These are phyloP conservation scores for Leptopilina boulardi DNA, from an alignment of 1,140 invertebrate genomes.

Conservation along the genomic window DNA sequence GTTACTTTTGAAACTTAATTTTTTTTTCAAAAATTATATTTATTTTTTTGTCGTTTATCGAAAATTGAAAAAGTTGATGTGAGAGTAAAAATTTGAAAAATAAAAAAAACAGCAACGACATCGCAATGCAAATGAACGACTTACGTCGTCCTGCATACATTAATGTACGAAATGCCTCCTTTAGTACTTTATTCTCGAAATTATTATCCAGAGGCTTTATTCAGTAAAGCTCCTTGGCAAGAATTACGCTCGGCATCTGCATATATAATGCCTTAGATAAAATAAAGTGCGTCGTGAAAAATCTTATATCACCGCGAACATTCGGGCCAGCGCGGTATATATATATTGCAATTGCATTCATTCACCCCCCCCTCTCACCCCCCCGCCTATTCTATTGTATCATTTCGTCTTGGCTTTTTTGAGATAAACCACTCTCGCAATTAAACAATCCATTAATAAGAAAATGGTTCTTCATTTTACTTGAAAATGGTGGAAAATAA, in stretches of 20 bases:
- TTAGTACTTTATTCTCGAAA: constrained; percentile 44
- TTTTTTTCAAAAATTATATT: not conserved
- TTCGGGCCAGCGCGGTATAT: not conserved
- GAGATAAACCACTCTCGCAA: no score
- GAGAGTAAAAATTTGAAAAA: not conserved
- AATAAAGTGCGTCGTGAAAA: constrained; percentile 30
- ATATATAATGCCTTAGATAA: constrained; percentile 41
- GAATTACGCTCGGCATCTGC: constrained; percentile 44
- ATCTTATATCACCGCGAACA: constrained; percentile 15
- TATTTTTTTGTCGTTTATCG: not conserved
- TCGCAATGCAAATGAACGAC: constrained; percentile 27
- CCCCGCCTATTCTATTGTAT: no score
- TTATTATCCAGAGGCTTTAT: constrained; percentile 46
- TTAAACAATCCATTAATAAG: no score
- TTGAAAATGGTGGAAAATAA: not conserved
- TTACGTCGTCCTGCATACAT: constrained; percentile 28
- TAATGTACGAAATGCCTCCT: constrained; percentile 31
- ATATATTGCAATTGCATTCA: not conserved
- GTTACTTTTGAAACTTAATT: no score
- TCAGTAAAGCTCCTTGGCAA: constrained; percentile 44
- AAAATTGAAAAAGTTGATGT: constrained; percentile 16
- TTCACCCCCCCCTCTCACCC: no score
- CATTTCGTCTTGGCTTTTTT: no score
- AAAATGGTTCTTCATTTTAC: not conserved
- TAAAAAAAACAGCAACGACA: no score